Base-by-base conservation (phyloP, 2,797 vertebrate species). In the Crossoptilon crossoptilon region DNA sequence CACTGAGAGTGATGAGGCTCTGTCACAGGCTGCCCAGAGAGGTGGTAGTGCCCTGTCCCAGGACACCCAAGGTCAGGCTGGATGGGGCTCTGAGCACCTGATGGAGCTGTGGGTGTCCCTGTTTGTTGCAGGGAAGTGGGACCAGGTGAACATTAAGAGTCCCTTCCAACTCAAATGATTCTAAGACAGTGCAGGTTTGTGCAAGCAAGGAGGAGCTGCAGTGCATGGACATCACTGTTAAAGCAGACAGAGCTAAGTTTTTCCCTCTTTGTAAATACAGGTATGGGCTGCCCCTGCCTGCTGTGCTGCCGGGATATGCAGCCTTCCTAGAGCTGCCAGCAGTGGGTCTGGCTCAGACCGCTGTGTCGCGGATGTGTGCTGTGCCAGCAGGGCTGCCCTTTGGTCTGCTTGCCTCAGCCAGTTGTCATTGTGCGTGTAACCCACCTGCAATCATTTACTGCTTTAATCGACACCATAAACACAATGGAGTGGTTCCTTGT, bases 401-500 rank as follows among this genome's bases (percentile, higher is more conserved):
- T 63, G 56, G 58, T 62, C 60, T 56, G 3, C 63, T 87, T 2
- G 1, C 74, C 88, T 1, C 2, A 76, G 81, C n/a, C 53, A 3
- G 44, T 70, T 72, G 70, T 55, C 46, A 33, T 64, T 74, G 68
- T 59, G 56, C 6, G 0, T 68, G 4, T 73, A 85, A 56, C 77
- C 92, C 12, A 5, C 60, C 80, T 67, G 58, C 69, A 76, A 43
- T 84, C 58, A 84, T 74, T 92, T 81, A 83, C 84, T 91, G 80
- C 31, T 82, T 67, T 79, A 88, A 84, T 66, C 51, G 66, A 31
- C 76, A 53, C 87, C 35, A 43, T 53, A 68, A 97, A 83, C 62
- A 39, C 19, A 24, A 6, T 27, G 35, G 35, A 18, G 72, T 35
- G 60, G 6, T 76, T 86, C 26, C 63, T 22, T 49, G 62, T 46